Base-by-base conservation (phyloP, 2,888 invertebrate genomes). In the Vanessa cardui region DNA sequence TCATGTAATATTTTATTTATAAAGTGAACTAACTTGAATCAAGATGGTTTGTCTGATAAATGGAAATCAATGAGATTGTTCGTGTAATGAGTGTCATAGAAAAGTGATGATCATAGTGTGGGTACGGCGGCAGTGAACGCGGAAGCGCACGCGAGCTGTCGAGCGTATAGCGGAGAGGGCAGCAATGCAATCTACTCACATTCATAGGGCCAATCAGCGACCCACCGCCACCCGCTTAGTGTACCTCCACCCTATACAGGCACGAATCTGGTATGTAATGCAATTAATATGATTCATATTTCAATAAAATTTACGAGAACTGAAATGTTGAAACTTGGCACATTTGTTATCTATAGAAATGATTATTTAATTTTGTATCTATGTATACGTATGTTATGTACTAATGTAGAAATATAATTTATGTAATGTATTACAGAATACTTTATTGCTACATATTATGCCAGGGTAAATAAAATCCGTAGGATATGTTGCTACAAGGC, bases 181-280 rank as follows among this genome's bases (percentile, higher is more conserved):
- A 72, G 76, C 76, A 74, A 72, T 89, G 89, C 90, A 89, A 90
- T 90, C 90, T 92, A 89, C 88, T 88, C 86, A 86, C 89, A 92
- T 92, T 92, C 91, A 92, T 90, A 89, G 86, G 84, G 88, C 88
- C 92, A 92, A 92, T 92, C 92, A 88, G 84, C 88, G 83, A 83
- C 85, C 86, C 87, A 82, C 85, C 84, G 80, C 88, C 85, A 80
- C 86, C 84, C 88, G 84, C 82, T 77, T 82, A 82, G 85, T 84
- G 83, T 83, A 81, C 85, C 83, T 82, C 86, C 85, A 81, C 85
- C 75, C 77, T 72, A 64, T 50, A 65, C 87, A 84, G 89, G 78
- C 77, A 47, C 80, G 89, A 58, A 88, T 77, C 81, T 50, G 21
- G 52, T 20, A 54, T 31, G 46, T 31, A 46, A 52, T 54, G 16